Percentiles rank a stretch among this genome's conserved stretches.
These are phyloP conservation scores for Holothuria scabra DNA, from an alignment of 53 echinoderm and acorn worm species.

Conservation along the genomic window DNA sequence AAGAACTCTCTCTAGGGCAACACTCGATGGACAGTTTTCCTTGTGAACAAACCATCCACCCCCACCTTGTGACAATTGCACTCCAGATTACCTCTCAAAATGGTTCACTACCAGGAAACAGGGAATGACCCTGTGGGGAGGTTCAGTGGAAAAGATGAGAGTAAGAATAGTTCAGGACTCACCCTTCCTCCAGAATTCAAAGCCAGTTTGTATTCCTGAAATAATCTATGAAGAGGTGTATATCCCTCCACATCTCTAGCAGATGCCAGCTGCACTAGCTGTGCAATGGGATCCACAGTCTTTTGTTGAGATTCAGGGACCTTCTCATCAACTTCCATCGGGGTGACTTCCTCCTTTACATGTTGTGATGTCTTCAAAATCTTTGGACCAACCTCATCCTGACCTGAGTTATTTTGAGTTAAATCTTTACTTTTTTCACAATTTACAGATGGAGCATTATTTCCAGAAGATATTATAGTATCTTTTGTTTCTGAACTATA, in stretches of 20 bases:
- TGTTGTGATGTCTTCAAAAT: neutral
- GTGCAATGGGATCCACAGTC: conserved; percentile 14
- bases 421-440: neutral
- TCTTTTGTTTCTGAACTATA: neutral
- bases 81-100: too few relatives aligned
- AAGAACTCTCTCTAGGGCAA: neutral
- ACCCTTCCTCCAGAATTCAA: conserved; percentile 11
- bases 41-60: neutral
- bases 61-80: too few relatives aligned
- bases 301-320: neutral
- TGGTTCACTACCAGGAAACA: too few relatives aligned
- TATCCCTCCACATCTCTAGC: conserved; percentile 58
- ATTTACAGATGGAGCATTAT: neutral
- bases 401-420: neutral
- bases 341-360: neutral
- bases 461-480: neutral
- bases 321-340: neutral
- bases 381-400: neutral
- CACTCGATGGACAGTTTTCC: neutral
- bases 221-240: conserved; percentile 80
- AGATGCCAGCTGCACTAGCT: conserved; percentile 63
- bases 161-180: neutral
- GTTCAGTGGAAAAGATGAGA: too few relatives aligned
- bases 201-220: conserved; percentile 37
- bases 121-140: too few relatives aligned